A percentile compares a stretch with the other conserved stretches of the same genome.
Conservation (phyloP, 2,113 vertebrate species). For the Acrocephalus kingi region DNA sequence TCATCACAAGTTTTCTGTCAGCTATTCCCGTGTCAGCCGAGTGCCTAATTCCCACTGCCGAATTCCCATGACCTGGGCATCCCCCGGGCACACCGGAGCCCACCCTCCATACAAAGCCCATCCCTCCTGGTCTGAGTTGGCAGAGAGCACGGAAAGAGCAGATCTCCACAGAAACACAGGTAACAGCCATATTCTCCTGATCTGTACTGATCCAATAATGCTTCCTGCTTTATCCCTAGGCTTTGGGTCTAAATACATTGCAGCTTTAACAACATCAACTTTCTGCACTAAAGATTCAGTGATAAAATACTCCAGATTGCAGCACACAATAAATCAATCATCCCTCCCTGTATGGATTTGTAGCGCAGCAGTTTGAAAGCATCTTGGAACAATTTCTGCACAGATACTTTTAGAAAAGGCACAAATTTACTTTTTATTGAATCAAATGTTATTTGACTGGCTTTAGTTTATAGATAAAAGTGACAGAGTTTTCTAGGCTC, state of each 20-base stretch:
- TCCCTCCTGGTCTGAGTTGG: neutral
- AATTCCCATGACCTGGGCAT: neutral
- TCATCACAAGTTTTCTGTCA: neutral
- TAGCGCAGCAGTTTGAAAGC: constrained; percentile 22
- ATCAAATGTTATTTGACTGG: neutral
- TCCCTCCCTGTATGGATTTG: neutral
- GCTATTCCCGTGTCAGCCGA: neutral
- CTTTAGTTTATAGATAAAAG: neutral
- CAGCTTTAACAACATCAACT: neutral
- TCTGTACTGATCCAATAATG: neutral
- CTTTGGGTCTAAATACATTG: neutral
- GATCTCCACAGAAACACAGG: neutral
- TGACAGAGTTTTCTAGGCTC: neutral
- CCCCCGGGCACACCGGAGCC: neutral
- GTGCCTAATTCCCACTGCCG: neutral
- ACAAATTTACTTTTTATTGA: constrained; percentile 6
- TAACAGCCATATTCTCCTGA: neutral
- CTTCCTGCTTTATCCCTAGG: neutral
- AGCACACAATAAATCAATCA: constrained; percentile 36
- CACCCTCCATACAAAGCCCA: neutral
- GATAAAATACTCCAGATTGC: constrained; percentile 41
- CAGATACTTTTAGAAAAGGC: constrained; percentile 23
- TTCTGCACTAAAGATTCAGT: constrained; percentile 25
- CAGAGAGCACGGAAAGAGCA: fast-evolving
- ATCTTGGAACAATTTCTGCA: constrained; percentile 29